Conservation (phyloP, 2,888 invertebrate species). For the Platycheirus rosarum region DNA sequence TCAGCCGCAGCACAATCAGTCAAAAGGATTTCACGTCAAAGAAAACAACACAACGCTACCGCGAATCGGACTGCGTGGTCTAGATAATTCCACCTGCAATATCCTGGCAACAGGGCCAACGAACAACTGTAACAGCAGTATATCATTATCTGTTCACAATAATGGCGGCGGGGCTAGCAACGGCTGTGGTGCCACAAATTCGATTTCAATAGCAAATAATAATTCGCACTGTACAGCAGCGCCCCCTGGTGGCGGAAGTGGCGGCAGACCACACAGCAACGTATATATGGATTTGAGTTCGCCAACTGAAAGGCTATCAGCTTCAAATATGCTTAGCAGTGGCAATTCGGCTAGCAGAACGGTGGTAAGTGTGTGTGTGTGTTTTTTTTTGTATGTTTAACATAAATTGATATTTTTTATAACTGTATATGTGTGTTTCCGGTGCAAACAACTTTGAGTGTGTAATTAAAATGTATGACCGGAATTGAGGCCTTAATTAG, state of each 20-base stretch:
- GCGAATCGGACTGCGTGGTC: constrained; percentile 57
- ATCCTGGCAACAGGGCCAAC: constrained; percentile 21
- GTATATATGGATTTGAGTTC: constrained; percentile 75
- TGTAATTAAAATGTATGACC: constrained; percentile 25
- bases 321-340: constrained; percentile 62
- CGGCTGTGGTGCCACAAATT: constrained; percentile 62
- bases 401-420: constrained; percentile 1
- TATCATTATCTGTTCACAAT: constrained; percentile 59
- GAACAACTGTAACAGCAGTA: constrained; percentile 61
- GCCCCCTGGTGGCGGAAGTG: constrained; percentile 25
- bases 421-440: constrained; percentile 14
- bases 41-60: constrained; percentile 69
- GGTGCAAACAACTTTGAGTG: constrained; percentile 19
- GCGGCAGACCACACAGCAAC: constrained; percentile 56
- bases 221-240: constrained; percentile 36
- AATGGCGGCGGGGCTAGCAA: constrained; percentile 58
- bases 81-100: constrained; percentile 57
- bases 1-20: constrained; percentile 52
- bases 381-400: neutral
- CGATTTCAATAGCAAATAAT: constrained; percentile 51
- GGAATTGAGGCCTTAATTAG: constrained; percentile 42
- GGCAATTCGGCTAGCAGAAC: constrained; percentile 43
- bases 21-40: constrained; percentile 50
- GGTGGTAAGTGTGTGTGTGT: constrained; percentile 53
- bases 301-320: constrained; percentile 71